Evolutionary conservation across 2,113 vertebrate genomes (phyloP).

Genomic region (Lepus timidus): DNA sequence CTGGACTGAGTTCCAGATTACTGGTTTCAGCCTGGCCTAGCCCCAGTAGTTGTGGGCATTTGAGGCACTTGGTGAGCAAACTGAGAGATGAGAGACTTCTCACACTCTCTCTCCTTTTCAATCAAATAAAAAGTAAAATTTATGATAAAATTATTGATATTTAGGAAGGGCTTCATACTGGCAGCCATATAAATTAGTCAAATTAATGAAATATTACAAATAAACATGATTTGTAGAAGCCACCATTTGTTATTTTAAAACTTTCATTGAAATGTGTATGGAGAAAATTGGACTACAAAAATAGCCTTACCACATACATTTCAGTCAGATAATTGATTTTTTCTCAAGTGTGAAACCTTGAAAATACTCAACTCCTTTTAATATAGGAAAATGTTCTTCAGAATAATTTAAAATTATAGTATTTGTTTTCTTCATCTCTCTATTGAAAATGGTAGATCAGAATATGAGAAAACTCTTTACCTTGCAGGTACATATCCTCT

Average conservation of each 20-base stretch:
- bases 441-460: neutral
- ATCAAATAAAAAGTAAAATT: no score
- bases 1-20: no score
- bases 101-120: no score
- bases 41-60: no score
- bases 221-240: neutral
- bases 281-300: neutral
- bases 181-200: neutral
- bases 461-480: neutral
- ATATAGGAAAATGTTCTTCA: neutral
- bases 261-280: neutral
- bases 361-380: neutral
- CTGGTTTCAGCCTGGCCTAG: no score
- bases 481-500: neutral
- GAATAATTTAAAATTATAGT: neutral
- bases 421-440: neutral
- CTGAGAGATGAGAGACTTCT: no score
- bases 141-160: no score
- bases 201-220: neutral
- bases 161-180: no score
- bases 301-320: accelerated
- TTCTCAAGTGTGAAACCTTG: neutral
- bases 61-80: no score
- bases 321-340: neutral
- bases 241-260: neutral